Percentiles rank a stretch among this genome's conserved stretches.
These are phyloP conservation scores for Chondrosia reniformis DNA, from an alignment of 37 sponge, comb jelly and placozoan genomes.

Conservation along the genomic window DNA sequence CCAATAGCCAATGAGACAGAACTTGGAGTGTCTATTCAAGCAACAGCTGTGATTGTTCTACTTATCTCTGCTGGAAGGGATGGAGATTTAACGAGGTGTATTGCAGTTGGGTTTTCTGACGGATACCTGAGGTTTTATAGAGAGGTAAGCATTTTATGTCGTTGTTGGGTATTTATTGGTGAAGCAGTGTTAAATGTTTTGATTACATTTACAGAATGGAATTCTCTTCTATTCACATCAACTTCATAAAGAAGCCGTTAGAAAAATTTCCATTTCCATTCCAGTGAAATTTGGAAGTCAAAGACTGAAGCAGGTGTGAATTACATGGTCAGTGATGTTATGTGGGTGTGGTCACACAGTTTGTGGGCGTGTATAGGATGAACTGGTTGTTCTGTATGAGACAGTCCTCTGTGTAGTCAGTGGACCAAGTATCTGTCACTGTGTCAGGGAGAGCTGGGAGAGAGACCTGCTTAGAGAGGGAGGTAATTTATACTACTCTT, in stretches of 20 bases:
- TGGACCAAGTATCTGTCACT: slow-evolving; percentile 46
- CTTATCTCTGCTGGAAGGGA: not conserved
- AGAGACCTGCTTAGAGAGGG: not conserved
- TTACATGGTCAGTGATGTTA: not conserved
- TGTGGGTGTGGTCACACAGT: not conserved
- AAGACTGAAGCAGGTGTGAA: slow-evolving; percentile 7
- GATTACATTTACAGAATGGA: not conserved
- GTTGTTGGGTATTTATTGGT: not conserved
- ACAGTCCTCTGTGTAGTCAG: slow-evolving; percentile 57
- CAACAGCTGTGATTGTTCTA: not conserved
- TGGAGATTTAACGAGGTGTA: slow-evolving; percentile 19
- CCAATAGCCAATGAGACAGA: not conserved
- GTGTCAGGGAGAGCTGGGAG: slow-evolving; percentile 1
- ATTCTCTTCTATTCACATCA: not conserved
- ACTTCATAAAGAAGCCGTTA: not conserved
- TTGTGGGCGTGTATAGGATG: not conserved
- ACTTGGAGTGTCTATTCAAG: not conserved
- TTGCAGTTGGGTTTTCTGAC: slow-evolving; percentile 72
- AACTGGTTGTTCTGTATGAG: slow-evolving; percentile 40
- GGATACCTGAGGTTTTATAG: slow-evolving; percentile 68
- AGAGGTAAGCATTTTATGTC: slow-evolving; percentile 19
- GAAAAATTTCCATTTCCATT: not conserved
- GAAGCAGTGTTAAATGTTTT: not conserved
- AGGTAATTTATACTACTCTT: not conserved
- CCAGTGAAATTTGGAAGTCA: not conserved